Evolutionary conservation across 35 echinoderm and acorn worm genomes (phyloP).

Genomic region (Diadema setosum): DNA sequence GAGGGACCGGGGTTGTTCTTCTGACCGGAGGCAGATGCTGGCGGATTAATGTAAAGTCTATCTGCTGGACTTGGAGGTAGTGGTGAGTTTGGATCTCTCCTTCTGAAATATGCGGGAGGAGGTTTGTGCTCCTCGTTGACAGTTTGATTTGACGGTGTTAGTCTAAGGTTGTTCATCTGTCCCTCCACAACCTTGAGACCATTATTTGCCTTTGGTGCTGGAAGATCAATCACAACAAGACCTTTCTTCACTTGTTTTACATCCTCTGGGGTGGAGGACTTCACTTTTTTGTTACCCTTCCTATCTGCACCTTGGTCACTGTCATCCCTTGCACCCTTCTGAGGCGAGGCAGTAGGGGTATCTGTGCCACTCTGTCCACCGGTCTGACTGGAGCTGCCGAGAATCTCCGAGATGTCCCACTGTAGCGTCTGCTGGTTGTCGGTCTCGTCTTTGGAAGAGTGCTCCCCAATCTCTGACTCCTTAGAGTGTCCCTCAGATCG

Average conservation of each 20-base stretch:
- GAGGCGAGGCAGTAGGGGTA: not conserved
- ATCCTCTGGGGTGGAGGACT: not conserved
- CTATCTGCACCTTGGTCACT: not conserved
- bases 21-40: not conserved
- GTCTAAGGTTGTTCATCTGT: not conserved
- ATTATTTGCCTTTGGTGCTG: not conserved
- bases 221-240: not conserved
- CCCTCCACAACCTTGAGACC: not conserved
- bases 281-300: not conserved
- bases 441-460: not conserved
- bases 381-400: not conserved
- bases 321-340: not conserved
- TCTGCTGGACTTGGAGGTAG: conserved; percentile 1
- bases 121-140: not conserved
- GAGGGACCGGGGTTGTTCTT: too few relatives aligned
- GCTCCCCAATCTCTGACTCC: not conserved
- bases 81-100: not conserved
- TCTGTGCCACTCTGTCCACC: not conserved
- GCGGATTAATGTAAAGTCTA: not conserved
- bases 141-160: not conserved
- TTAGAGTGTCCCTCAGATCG: not conserved
- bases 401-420: conserved; percentile 12
- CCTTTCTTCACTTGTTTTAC: not conserved
- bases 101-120: not conserved
- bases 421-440: not conserved